phyloP scores from a whole-genome alignment of 2,113 vertebrate genomes.

The Rhodinocichla rosea region DNA sequence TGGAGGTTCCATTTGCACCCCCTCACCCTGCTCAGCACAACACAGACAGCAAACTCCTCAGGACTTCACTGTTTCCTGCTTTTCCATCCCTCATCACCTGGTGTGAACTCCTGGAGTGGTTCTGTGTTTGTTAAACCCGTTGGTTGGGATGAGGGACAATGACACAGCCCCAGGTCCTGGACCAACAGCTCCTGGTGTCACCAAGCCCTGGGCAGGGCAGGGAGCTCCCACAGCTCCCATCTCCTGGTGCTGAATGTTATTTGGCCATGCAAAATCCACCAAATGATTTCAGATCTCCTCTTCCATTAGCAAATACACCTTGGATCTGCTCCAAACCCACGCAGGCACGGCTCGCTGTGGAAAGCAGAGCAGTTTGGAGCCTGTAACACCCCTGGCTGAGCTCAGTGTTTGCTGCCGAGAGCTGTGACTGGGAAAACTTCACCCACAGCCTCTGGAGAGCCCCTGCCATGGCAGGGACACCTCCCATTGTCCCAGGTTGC shows the following conservation, averaged over 20 bases:
- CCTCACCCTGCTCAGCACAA: neutral
- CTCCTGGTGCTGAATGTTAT: fast-evolving
- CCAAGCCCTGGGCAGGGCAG: neutral
- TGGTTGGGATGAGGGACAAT: neutral
- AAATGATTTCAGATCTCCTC: neutral
- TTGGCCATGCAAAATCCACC: neutral
- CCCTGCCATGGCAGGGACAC: neutral
- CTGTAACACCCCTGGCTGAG: neutral
- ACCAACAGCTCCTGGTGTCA: neutral
- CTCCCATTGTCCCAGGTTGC: fast-evolving
- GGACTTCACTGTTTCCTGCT: neutral
- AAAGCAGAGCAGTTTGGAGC: neutral
- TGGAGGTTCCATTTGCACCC: neutral
- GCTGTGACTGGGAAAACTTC: neutral
- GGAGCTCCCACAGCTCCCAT: neutral
- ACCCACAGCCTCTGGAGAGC: neutral
- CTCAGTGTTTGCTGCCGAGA: neutral
- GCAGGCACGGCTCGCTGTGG: neutral
- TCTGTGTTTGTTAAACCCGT: neutral
- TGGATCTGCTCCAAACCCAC: neutral
- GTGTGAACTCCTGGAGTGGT: neutral
- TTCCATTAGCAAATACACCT: neutral
- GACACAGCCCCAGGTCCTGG: neutral
- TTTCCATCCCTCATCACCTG: neutral
- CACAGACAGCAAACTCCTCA: neutral